phyloP scores from a whole-genome alignment of 2,113 vertebrate genomes.

The Notothenia rossii region DNA sequence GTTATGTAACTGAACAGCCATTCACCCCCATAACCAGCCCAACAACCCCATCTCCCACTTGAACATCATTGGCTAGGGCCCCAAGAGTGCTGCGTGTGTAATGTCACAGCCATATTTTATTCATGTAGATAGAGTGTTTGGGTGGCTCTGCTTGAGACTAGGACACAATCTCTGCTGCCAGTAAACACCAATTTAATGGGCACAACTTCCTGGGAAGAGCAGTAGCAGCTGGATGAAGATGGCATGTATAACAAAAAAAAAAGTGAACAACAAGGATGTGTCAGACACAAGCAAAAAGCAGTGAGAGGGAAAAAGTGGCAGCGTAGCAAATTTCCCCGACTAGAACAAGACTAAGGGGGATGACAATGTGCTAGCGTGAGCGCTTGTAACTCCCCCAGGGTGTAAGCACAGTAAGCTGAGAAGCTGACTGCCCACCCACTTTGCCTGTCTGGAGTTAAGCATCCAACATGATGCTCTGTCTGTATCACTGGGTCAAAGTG shows the following conservation, averaged over 20 bases:
- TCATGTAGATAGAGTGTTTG: constrained; percentile 67
- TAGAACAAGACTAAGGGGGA: constrained; percentile 67
- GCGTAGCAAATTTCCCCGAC: constrained; percentile 67
- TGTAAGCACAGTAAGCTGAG: constrained; percentile 59
- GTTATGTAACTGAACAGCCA: constrained; percentile 8
- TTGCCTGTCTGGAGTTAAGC: constrained; percentile 44
- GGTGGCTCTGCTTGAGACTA: constrained; percentile 58
- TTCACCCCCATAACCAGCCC: not conserved
- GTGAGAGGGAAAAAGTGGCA: constrained; percentile 61
- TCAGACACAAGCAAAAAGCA: constrained; percentile 73
- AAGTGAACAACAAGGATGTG: constrained; percentile 78
- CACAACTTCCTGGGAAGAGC: constrained; percentile 63
- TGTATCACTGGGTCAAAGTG: constrained; percentile 26
- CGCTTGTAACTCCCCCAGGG: constrained; percentile 55
- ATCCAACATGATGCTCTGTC: constrained; percentile 10
- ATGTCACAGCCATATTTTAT: constrained; percentile 75
- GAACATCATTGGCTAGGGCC: constrained; percentile 22
- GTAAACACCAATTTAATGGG: constrained; percentile 78
- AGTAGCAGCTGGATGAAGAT: constrained; percentile 58
- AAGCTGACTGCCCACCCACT: constrained; percentile 53
- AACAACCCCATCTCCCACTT: constrained; percentile 29
- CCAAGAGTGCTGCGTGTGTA: constrained; percentile 53
- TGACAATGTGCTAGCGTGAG: constrained; percentile 73
- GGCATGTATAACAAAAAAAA: constrained; percentile 71
- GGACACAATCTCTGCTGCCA: constrained; percentile 70